A percentile compares a stretch with the other conserved stretches of the same genome.
Evolutionary conservation across 2,113 vertebrate species (phyloP).

Genomic region (Erythrocercus mccallii): DNA sequence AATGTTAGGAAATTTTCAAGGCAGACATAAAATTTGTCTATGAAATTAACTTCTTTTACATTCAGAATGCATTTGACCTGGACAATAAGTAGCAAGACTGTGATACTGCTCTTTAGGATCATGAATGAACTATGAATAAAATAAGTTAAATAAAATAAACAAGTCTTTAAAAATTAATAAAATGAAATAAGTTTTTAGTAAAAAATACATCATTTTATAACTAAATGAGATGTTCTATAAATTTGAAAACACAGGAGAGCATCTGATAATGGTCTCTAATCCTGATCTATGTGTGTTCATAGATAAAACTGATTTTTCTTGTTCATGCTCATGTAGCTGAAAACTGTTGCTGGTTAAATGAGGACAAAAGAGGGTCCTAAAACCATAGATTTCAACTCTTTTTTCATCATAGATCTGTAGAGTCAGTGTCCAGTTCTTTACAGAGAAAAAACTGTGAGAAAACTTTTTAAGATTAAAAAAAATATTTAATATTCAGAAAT

Average conservation of each 20-base stretch:
- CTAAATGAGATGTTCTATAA: background rate
- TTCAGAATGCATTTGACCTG: background rate
- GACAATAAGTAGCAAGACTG: background rate
- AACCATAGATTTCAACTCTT: background rate
- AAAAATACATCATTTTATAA: background rate
- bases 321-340: background rate
- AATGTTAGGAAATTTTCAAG: background rate
- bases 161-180: too few species aligned
- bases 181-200: too few species aligned
- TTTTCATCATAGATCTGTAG: background rate
- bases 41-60: background rate
- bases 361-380: background rate
- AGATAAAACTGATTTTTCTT: background rate
- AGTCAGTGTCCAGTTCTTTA: background rate
- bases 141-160: too few species aligned
- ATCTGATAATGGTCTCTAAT: background rate
- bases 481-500: background rate
- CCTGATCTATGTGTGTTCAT: background rate
- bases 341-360: background rate
- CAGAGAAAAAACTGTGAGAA: background rate
- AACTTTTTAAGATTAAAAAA: background rate
- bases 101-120: background rate
- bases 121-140: background rate
- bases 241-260: background rate
- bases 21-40: background rate